A percentile compares a stretch with the other conserved stretches of the same genome.
Conservation (phyloP, 2,113 vertebrate genomes). For the Oreochromis spilurus region DNA sequence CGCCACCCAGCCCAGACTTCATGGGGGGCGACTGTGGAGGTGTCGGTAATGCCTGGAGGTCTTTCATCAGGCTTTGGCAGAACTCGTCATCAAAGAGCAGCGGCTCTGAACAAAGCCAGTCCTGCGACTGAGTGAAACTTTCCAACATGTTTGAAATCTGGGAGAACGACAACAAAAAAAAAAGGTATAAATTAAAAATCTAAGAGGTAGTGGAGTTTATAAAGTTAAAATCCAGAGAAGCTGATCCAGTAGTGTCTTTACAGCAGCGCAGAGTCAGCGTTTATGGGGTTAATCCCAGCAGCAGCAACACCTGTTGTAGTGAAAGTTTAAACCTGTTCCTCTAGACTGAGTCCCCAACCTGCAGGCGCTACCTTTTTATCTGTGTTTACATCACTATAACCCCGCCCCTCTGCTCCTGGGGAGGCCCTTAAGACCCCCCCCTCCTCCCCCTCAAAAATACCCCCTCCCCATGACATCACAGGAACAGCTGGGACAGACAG, state of each 20-base stretch:
- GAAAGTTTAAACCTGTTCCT: slow-evolving; percentile 23
- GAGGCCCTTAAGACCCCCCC: background rate
- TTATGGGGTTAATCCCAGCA: background rate
- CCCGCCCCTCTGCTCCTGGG: background rate
- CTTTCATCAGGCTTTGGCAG: slow-evolving; percentile 70
- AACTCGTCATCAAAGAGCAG: slow-evolving; percentile 77
- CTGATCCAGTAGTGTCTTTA: background rate
- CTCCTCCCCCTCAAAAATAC: background rate
- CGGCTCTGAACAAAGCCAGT: slow-evolving; percentile 73
- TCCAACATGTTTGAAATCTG: slow-evolving; percentile 71
- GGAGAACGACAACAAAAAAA: background rate
- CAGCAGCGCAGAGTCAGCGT: background rate
- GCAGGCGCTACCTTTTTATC: slow-evolving; percentile 1
- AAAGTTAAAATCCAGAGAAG: background rate
- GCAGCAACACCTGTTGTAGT: slow-evolving; percentile 2
- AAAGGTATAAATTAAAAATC: background rate
- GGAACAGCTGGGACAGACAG: slow-evolving; percentile 47
- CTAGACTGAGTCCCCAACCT: background rate
- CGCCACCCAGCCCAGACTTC: slow-evolving; percentile 29
- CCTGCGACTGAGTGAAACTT: slow-evolving; percentile 67
- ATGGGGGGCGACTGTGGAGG: slow-evolving; percentile 71
- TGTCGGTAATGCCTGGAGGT: slow-evolving; percentile 71
- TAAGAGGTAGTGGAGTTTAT: background rate
- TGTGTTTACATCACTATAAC: slow-evolving; percentile 48
- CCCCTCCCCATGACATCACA: slow-evolving; percentile 39